phyloP scores from a whole-genome alignment of 1,140 invertebrate species.

The Eumeta japonica region DNA sequence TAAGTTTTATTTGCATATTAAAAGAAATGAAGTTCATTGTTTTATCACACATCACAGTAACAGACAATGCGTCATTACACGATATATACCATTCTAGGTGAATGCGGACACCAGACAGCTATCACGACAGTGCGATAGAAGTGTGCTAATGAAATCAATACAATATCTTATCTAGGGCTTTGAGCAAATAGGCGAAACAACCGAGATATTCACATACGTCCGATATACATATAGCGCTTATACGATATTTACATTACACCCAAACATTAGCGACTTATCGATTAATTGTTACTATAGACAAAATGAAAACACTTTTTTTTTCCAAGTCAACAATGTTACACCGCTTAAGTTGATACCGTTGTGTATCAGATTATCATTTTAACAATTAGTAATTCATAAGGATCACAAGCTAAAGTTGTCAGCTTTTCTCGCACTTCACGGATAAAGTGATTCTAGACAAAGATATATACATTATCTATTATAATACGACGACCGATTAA shows the following conservation, averaged over 20 bases:
- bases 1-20: not conserved
- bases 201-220: not conserved
- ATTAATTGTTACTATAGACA: not conserved
- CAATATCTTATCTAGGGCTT: constrained; percentile 1
- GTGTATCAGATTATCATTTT: too few relatives aligned
- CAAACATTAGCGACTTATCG: not conserved
- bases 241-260: not conserved
- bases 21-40: not conserved
- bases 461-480: too few relatives aligned
- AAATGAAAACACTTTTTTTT: not conserved
- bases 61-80: too few relatives aligned
- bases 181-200: constrained; percentile 5
- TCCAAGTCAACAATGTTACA: too few relatives aligned
- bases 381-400: too few relatives aligned
- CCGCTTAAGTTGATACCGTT: too few relatives aligned
- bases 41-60: not conserved
- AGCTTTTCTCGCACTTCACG: not conserved
- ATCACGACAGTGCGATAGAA: not conserved
- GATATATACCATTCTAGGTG: too few relatives aligned
- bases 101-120: too few relatives aligned
- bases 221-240: not conserved
- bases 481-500: too few relatives aligned
- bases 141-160: not conserved
- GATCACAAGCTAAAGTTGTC: not conserved
- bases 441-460: too few relatives aligned